Percentiles rank a stretch among this genome's conserved stretches.
Conservation (phyloP, 1,140 invertebrate genomes). For the Aphelenchoides besseyi region DNA sequence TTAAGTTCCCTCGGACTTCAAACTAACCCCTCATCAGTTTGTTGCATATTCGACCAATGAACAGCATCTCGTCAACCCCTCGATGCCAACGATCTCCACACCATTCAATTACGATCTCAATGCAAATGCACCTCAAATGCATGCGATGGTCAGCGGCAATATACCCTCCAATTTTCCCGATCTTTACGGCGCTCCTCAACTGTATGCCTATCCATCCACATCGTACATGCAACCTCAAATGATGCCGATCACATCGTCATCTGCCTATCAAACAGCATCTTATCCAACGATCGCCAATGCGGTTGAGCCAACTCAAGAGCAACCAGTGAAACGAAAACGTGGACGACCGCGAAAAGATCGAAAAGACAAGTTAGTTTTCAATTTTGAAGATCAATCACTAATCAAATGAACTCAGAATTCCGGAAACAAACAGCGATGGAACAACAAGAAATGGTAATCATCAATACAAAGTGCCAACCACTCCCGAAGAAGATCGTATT, state of each 20-base stretch:
- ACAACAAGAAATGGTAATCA: background rate
- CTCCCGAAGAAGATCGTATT: background rate
- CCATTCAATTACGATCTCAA: conserved; percentile 8
- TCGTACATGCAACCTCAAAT: background rate
- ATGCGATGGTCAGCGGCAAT: too few relatives aligned
- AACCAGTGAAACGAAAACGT: conserved; percentile 21
- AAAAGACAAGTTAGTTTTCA: conserved; percentile 36
- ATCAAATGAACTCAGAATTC: background rate
- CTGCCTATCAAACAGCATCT: background rate
- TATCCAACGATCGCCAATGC: background rate
- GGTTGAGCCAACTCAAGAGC: background rate
- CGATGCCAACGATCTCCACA: background rate
- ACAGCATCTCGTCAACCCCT: background rate
- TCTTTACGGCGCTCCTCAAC: too few relatives aligned
- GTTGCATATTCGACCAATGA: background rate
- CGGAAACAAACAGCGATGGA: too few relatives aligned
- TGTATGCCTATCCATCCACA: too few relatives aligned
- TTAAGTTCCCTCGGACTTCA: background rate
- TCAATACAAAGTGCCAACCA: background rate
- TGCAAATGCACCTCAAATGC: background rate
- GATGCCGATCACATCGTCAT: background rate
- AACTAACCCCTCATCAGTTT: background rate
- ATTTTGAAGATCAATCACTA: background rate
- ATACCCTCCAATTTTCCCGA: too few relatives aligned
- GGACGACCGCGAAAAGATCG: conserved; percentile 28